Evolutionary conservation across 2,113 vertebrate species (phyloP).

Genomic region (Anguilla rostrata): DNA sequence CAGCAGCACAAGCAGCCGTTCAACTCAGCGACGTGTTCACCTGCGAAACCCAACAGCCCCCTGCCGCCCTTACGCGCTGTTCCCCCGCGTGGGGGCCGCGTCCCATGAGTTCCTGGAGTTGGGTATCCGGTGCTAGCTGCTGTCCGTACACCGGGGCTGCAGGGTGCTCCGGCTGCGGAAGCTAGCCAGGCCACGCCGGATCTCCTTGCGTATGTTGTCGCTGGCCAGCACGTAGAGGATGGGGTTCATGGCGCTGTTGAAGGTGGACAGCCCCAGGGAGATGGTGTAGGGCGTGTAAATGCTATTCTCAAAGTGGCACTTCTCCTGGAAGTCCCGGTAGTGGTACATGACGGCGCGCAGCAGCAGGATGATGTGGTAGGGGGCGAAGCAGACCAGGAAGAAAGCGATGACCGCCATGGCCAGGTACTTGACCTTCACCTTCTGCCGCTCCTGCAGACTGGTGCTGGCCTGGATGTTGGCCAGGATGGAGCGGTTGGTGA

Average conservation of each 20-base stretch:
- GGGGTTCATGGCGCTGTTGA: conserved; percentile 92
- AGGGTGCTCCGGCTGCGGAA: conserved; percentile 40
- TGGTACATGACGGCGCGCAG: conserved; percentile 61
- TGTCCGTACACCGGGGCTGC: conserved; percentile 12
- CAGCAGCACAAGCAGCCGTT: neutral
- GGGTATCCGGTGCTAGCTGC: conserved; percentile 24
- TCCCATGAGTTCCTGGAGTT: conserved; percentile 37
- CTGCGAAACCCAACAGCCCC: neutral
- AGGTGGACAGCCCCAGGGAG: conserved; percentile 81
- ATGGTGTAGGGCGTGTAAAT: conserved; percentile 61
- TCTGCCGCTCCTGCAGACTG: conserved; percentile 59
- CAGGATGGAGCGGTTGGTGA: conserved; percentile 72
- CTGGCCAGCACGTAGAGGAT: conserved; percentile 87
- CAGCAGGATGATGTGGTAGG: conserved; percentile 84
- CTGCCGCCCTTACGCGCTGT: neutral
- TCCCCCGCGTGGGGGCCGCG: neutral
- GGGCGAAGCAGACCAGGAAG: conserved; percentile 86
- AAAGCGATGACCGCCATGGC: conserved; percentile 85
- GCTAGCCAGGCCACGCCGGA: conserved; percentile 36
- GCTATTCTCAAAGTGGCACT: conserved; percentile 65
- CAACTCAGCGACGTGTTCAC: neutral
- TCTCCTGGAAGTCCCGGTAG: neutral
- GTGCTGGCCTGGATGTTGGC: conserved; percentile 45
- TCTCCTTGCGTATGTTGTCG: conserved; percentile 63
- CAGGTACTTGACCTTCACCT: conserved; percentile 76